Conservation (phyloP, 2,113 vertebrate species). For the Ceuthmochares aereus region DNA sequence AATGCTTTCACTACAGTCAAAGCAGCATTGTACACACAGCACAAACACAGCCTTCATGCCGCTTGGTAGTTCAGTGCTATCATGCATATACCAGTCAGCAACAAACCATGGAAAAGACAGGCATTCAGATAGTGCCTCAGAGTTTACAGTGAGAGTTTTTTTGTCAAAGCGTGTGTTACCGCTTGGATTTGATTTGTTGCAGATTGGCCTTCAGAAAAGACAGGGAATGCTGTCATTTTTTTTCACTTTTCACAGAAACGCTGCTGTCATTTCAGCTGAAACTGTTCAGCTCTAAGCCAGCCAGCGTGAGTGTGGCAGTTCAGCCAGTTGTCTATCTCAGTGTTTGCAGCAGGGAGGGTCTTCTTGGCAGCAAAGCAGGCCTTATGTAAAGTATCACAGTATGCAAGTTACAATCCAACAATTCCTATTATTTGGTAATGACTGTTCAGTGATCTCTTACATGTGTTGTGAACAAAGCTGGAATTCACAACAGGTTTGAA, state of each 20-base stretch:
- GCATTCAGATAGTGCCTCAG: neutral
- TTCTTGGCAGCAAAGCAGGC: neutral
- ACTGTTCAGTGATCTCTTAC: neutral
- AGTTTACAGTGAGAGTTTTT: neutral
- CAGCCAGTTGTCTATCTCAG: fast-evolving
- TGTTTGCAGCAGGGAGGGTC: neutral
- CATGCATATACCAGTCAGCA: neutral
- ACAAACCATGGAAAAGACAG: neutral
- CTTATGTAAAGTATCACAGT: neutral
- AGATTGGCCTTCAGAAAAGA: neutral
- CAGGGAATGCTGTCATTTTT: neutral
- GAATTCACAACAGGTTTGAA: neutral
- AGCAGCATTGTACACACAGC: neutral
- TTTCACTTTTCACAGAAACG: neutral
- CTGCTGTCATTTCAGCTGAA: neutral
- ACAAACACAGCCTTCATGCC: neutral
- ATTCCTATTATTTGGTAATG: neutral
- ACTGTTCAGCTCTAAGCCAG: neutral
- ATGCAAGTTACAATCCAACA: neutral
- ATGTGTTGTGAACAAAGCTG: neutral
- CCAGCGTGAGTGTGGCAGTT: neutral
- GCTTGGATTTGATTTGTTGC: neutral
- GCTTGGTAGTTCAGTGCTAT: neutral
- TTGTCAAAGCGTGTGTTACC: neutral
- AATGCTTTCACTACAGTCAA: neutral